phyloP scores from a whole-genome alignment of 1,140 invertebrate genomes.

The Apolygus lucorum region DNA sequence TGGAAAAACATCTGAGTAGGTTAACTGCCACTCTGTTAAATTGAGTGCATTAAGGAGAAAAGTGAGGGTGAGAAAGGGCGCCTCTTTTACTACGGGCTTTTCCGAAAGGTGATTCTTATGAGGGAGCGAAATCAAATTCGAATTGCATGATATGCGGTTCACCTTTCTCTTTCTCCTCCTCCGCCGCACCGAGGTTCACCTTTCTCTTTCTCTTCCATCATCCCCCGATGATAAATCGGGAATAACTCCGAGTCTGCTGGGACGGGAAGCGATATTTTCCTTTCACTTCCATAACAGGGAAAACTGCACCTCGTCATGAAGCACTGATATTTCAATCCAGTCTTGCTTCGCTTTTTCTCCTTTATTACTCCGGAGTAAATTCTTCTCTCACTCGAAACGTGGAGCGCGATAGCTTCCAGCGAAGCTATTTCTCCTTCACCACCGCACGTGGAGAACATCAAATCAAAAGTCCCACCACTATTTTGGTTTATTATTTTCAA shows the following conservation, averaged over 20 bases:
- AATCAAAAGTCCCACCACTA: no score
- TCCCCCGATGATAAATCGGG: background rate
- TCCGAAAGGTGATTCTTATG: background rate
- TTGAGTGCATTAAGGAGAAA: slow-evolving; percentile 9
- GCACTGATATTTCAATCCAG: background rate
- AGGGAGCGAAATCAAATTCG: background rate
- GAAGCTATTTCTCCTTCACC: no score
- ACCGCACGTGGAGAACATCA: no score
- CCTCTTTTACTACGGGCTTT: background rate
- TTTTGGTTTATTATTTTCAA: no score
- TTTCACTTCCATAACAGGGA: background rate
- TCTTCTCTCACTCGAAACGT: no score
- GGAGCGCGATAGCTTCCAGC: no score
- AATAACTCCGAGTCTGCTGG: background rate
- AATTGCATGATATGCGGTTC: background rate
- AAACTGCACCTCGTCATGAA: background rate
- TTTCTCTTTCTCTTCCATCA: background rate
- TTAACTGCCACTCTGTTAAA: slow-evolving; percentile 15
- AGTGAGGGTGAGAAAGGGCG: background rate
- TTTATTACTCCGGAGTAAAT: no score
- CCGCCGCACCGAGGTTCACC: no score
- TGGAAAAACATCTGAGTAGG: slow-evolving; percentile 11
- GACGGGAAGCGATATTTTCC: background rate
- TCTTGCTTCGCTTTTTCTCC: no score
- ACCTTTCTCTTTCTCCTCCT: background rate